Evolutionary conservation across 2,113 vertebrate genomes (phyloP), one percentile per base, ranked within the genome.

Genomic region (Heterocephalus glaber): DNA sequence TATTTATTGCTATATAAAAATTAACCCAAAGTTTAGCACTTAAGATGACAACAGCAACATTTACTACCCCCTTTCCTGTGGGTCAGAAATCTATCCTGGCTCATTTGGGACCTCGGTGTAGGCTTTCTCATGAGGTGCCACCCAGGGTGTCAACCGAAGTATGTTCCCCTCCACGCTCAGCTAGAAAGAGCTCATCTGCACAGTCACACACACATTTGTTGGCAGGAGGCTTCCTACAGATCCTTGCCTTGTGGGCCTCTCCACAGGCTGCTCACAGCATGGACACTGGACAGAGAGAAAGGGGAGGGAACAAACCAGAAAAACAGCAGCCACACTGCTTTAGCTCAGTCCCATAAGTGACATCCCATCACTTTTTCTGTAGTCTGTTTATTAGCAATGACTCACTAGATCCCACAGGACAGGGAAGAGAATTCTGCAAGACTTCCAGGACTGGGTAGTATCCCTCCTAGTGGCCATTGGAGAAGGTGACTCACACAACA

Each of bases 371-470:
- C 74, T 47, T 60, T 68, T 13, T 33, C 35, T n/a, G 30, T 26
- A 35, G 56, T 83, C 61, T 80, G 0, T 65, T 41, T 14, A 90
- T 76, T 60, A 60, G 79, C 58, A 33, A 4, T 2, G 1, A 66
- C 63, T 72, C 33, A 17, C 56, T 30, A 30, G 58, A 86, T 83
- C 41, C 16, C 16, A 49, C 2, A 5, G 16, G 87, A 33, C 6
- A 0, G 52, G 52, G 6, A 14, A 22, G 3, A 35, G 44, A 12
- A 38, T 52, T 44, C 52, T 35, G 13, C 33, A 54, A 63, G 63
- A 24, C 24, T 0, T 0, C 0, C 7, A 8, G 54, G 17, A 22
- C 20, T 2, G 41, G 11, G 1, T 17, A 7, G 16, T 81, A 33
- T 41, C 26, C 30, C 28, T 77, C 28, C 10, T 7, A 5, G 33